Base-by-base conservation (phyloP, 2,113 vertebrate genomes). In the Otis tarda region DNA sequence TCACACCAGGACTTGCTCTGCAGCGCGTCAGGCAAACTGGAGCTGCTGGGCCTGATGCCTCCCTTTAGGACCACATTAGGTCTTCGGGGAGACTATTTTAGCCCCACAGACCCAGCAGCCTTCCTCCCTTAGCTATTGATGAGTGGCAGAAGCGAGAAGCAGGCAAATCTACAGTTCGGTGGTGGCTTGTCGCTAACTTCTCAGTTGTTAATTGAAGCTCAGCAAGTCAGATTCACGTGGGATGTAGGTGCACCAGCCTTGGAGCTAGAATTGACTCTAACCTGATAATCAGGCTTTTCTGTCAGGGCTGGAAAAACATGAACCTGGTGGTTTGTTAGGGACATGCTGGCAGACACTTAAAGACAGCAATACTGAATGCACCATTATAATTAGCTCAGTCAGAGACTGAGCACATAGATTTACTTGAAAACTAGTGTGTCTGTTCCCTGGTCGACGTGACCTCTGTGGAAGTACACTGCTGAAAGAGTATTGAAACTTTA, bases 271-370 rank as follows among this genome's bases (percentile, higher is more conserved):
- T 33, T 60, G 49, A 47, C 57, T 85, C 71, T 73, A 61, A 81
- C 43, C 73, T 75, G 53, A 79, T 94, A 64, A 79, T 67, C 79
- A 87, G 77, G 65, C 56, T 61, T 83, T 69, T 89, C 74, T 31
- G 45, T 91, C 77, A 79, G 76, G 83, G 77, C 83, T 82, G 57
- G 80, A 68, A 92, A 92, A 78, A 79, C 53, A 50, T 16, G 53
- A 73, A 71, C 53, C 83, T 87, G 70, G 68, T 92, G 90, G 92
- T 92, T 96, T 93, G 85, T 90, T 89, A 89, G 74, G 90, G 92
- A 47, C 31, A 1, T 27, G 61, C 89, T 94, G 95, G 95, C 89
- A 92, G 86, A 93, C 83, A 27, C 80, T 84, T 95, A 47, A 76
- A 92, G 90, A 28, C 65, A 87, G 57, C 2, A 24, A 3, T 56